These are phyloP conservation scores for Drosophila ficusphila DNA, from an alignment of 1,140 invertebrate species.

Conservation along the genomic window DNA sequence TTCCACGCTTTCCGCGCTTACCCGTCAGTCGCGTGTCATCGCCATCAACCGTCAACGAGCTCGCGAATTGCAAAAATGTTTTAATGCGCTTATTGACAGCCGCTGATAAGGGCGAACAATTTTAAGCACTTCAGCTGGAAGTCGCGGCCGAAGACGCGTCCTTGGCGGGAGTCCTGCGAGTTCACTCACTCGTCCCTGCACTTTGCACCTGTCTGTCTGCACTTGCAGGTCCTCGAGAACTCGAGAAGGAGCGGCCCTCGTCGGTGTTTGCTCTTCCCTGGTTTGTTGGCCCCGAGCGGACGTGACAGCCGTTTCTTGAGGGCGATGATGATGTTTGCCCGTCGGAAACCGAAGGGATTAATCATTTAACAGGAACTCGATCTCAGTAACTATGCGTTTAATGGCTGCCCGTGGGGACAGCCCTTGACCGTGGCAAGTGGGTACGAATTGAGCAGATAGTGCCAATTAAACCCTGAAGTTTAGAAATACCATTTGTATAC, in stretches of 20 bases:
- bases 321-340: conserved; percentile 17
- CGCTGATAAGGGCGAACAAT: conserved; percentile 47
- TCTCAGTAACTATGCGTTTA: conserved; percentile 15
- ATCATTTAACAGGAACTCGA: conserved; percentile 17
- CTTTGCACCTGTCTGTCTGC: conserved; percentile 30
- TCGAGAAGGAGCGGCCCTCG: conserved; percentile 8
- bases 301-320: conserved; percentile 22
- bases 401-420: not conserved
- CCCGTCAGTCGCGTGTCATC: conserved; percentile 25
- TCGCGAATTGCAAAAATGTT: conserved; percentile 35
- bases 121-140: conserved; percentile 44
- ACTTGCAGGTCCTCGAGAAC: conserved; percentile 17
- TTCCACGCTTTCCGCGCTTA: conserved; percentile 13
- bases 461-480: no score
- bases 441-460: no score
- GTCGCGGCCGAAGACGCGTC: conserved; percentile 22
- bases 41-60: conserved; percentile 26
- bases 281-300: conserved; percentile 11
- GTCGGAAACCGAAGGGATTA: conserved; percentile 24
- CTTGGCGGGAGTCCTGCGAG: conserved; percentile 11
- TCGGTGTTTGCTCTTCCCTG: conserved; percentile 25
- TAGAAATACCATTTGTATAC: no score
- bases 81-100: conserved; percentile 55
- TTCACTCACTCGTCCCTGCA: conserved; percentile 34
- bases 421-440: not conserved